phyloP scores from a whole-genome alignment of 2,797 vertebrate genomes.

The Phrynocephalus vlangalii region DNA sequence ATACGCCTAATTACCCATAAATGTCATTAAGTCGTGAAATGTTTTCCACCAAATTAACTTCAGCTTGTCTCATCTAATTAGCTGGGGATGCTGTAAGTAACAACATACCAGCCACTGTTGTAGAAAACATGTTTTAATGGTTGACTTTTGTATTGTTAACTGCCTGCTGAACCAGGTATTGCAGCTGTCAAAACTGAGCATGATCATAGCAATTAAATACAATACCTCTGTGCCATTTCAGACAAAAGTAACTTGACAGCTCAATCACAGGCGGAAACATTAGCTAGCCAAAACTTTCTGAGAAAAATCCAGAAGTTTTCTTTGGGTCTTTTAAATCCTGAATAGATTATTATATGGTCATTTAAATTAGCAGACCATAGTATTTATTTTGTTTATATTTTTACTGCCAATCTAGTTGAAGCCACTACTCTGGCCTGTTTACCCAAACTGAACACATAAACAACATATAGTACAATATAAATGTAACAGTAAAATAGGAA shows the following conservation, averaged over 20 bases:
- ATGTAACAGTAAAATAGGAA: no score
- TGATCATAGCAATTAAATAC: slow-evolving; percentile 69
- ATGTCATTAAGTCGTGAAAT: slow-evolving; percentile 91
- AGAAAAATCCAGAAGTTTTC: background rate
- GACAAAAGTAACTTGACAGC: slow-evolving; percentile 61
- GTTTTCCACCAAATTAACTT: slow-evolving; percentile 93
- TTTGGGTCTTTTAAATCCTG: background rate
- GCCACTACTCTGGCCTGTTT: no score
- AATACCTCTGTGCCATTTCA: slow-evolving; percentile 49
- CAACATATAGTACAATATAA: no score
- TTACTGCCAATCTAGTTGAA: no score
- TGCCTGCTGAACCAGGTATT: slow-evolving; percentile 60
- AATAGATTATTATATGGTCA: background rate
- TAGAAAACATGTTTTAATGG: slow-evolving; percentile 72
- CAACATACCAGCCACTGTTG: slow-evolving; percentile 72
- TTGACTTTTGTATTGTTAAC: slow-evolving; percentile 65
- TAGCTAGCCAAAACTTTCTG: slow-evolving; percentile 17
- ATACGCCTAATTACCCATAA: slow-evolving; percentile 91
- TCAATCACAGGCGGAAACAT: slow-evolving; percentile 4
- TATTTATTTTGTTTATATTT: background rate
- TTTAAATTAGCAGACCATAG: background rate
- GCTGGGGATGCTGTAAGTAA: slow-evolving; percentile 77
- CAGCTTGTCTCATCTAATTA: slow-evolving; percentile 90
- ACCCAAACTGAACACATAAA: no score
- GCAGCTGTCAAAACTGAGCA: slow-evolving; percentile 62